phyloP scores from a whole-genome alignment of 2,797 vertebrate species.

The Pseudopleuronectes americanus region DNA sequence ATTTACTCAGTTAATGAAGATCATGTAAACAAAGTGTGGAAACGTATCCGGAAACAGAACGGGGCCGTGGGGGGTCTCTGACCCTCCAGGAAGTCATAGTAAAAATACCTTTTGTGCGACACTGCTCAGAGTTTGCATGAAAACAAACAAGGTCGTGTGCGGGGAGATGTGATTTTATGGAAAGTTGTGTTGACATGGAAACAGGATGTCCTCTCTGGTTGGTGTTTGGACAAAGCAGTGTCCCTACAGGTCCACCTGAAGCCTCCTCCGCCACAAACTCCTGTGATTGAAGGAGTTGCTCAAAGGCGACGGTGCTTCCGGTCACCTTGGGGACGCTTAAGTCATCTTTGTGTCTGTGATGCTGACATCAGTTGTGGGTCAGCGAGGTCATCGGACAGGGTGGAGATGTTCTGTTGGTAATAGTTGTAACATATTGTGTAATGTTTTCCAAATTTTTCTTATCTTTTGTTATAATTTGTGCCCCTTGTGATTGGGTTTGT shows the following conservation, averaged over 20 bases:
- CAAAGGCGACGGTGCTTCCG: slow-evolving; percentile 13
- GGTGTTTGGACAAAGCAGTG: slow-evolving; percentile 30
- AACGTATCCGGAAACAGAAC: no score
- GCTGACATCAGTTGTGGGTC: slow-evolving; percentile 1
- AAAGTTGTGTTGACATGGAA: slow-evolving; percentile 8
- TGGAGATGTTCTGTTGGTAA: no score
- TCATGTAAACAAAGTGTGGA: background rate
- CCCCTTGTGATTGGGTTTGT: no score
- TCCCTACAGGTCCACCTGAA: slow-evolving; percentile 17
- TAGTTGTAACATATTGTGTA: no score
- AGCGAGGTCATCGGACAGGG: background rate
- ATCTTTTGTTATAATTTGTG: no score
- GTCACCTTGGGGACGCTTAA: background rate
- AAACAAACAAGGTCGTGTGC: background rate
- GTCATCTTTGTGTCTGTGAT: background rate
- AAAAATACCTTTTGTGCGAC: background rate
- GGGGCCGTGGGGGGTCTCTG: background rate
- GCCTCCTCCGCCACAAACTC: background rate
- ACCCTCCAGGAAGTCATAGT: background rate
- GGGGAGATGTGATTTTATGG: background rate
- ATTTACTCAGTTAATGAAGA: background rate
- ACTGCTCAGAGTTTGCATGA: background rate
- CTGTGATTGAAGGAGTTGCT: slow-evolving; percentile 9
- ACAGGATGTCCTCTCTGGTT: slow-evolving; percentile 47
- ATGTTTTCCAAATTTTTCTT: no score